These are phyloP conservation scores for Drosophila nr. fundita DNA, from an alignment of 2,888 invertebrate species.

Conservation along the genomic window DNA sequence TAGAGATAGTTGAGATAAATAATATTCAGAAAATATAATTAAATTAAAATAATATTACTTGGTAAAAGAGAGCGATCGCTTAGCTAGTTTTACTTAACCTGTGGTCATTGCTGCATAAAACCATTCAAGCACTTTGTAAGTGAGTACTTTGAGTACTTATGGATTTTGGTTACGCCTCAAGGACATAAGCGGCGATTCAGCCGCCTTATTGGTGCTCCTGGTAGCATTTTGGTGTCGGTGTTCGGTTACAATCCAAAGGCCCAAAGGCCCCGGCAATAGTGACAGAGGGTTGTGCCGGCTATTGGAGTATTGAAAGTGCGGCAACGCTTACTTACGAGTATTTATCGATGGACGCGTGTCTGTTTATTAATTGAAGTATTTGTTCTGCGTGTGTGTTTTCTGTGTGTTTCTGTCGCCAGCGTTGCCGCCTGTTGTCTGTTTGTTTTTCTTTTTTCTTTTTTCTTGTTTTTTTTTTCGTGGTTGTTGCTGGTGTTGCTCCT, in stretches of 20 bases:
- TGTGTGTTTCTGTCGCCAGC: slow-evolving; percentile 27
- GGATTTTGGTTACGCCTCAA: slow-evolving; percentile 54
- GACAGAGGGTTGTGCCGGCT: slow-evolving; percentile 43
- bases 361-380: slow-evolving; percentile 81
- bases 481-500: slow-evolving; percentile 30
- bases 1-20: not conserved
- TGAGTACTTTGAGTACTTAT: slow-evolving; percentile 43
- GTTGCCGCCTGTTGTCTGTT: slow-evolving; percentile 57
- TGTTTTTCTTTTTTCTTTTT: slow-evolving; percentile 35
- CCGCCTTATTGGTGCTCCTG: slow-evolving; percentile 24
- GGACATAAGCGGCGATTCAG: slow-evolving; percentile 41
- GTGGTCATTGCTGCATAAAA: slow-evolving; percentile 1
- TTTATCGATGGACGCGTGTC: slow-evolving; percentile 80
- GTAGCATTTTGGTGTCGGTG: slow-evolving; percentile 37
- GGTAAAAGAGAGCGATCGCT: not conserved
- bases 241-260: slow-evolving; percentile 49
- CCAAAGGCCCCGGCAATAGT: slow-evolving; percentile 25
- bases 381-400: slow-evolving; percentile 57
- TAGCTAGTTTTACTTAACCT: not conserved
- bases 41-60: not conserved
- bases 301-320: slow-evolving; percentile 34
- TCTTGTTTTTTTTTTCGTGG: slow-evolving; percentile 19
- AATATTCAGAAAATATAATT: not conserved
- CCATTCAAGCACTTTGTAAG: slow-evolving; percentile 46
- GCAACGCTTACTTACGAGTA: slow-evolving; percentile 46